phyloP scores from a whole-genome alignment of 2,797 vertebrate genomes.

The Peromyscus aztecus region DNA sequence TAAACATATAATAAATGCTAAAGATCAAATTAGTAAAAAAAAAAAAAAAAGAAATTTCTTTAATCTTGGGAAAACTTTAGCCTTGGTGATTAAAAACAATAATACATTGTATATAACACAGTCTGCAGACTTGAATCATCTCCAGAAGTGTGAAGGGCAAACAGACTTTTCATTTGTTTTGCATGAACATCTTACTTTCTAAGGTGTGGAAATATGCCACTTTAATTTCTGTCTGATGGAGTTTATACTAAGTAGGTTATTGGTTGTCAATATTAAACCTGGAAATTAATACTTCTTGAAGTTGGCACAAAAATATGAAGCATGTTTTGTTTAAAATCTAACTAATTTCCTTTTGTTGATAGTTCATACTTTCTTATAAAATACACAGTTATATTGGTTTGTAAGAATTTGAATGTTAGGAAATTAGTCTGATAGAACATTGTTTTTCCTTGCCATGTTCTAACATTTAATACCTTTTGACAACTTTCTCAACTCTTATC shows the following conservation, averaged over 20 bases:
- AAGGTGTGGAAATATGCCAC: not conserved
- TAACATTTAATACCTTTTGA: not conserved
- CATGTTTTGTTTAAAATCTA: slow-evolving; percentile 48
- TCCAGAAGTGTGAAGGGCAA: not conserved
- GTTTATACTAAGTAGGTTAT: slow-evolving; percentile 29
- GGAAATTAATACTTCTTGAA: slow-evolving; percentile 44
- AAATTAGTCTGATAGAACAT: not conserved
- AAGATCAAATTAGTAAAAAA: slow-evolving; percentile 21
- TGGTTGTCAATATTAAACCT: not conserved
- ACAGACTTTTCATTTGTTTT: slow-evolving; percentile 37
- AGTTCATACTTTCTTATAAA: slow-evolving; percentile 57
- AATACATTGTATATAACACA: not conserved
- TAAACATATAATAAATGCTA: slow-evolving; percentile 61
- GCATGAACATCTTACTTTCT: slow-evolving; percentile 22
- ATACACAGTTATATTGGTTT: slow-evolving; percentile 28
- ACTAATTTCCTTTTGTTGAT: slow-evolving; percentile 5
- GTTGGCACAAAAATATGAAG: slow-evolving; percentile 13
- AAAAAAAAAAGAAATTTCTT: slow-evolving; percentile 5
- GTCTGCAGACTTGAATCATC: not conserved
- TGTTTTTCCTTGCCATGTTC: slow-evolving; percentile 6
- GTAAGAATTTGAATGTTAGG: slow-evolving; percentile 58
- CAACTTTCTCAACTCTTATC: not conserved
- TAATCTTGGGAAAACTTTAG: not conserved
- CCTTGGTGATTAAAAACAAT: slow-evolving; percentile 7
- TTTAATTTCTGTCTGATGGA: slow-evolving; percentile 41